Conservation (phyloP, 2,113 vertebrate genomes). For the Lonchura striata region DNA sequence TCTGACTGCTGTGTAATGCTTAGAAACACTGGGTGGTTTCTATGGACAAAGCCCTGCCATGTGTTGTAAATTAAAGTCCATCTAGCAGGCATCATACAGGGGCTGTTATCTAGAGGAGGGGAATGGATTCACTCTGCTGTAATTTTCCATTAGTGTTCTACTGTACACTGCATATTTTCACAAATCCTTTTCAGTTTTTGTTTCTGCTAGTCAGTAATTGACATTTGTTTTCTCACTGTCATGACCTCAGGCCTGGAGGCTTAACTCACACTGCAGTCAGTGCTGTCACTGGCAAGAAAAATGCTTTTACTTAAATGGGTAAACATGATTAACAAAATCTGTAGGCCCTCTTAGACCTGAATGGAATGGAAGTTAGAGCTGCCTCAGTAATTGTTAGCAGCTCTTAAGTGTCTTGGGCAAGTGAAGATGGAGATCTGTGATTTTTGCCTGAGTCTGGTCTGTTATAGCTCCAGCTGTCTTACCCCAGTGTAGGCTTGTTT, state of each 20-base stretch:
- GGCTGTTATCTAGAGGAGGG: not conserved
- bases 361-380: not conserved
- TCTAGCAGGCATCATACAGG: not conserved
- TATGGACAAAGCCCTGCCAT: not conserved
- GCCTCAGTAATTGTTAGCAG: not conserved
- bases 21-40: not conserved
- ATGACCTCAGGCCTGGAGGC: not conserved
- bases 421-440: not conserved
- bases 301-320: not conserved
- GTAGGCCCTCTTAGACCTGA: not conserved
- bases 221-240: conserved; percentile 5
- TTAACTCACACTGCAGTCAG: not conserved
- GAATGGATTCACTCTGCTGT: not conserved
- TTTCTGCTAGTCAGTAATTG: conserved; percentile 1
- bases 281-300: not conserved
- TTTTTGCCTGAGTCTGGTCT: not conserved
- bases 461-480: not conserved
- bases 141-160: not conserved
- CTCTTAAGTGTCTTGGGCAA: not conserved
- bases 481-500: not conserved
- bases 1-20: not conserved
- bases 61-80: not conserved
- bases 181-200: not conserved
- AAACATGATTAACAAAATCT: not conserved
- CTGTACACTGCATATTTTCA: not conserved